These are phyloP conservation scores for Myathropa florea DNA, from an alignment of 2,888 invertebrate species.

Conservation along the genomic window DNA sequence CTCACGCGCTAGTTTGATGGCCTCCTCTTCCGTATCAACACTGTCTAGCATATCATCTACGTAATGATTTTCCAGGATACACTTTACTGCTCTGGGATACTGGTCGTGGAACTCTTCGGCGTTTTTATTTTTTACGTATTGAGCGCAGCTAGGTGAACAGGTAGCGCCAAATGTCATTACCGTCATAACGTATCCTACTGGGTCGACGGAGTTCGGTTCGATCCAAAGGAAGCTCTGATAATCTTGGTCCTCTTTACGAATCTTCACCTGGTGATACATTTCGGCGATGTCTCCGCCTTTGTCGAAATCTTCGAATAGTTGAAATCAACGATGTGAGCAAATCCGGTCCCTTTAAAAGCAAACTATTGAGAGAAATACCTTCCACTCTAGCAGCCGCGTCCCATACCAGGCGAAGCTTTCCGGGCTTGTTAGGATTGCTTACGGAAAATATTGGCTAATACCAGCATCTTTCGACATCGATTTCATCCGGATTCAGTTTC, in stretches of 20 bases:
- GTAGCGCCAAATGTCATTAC: not conserved
- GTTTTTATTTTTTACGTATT: not conserved
- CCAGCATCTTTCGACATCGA: constrained; percentile 59
- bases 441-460: constrained; percentile 73
- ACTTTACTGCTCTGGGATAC: constrained; percentile 68
- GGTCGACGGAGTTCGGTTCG: not conserved
- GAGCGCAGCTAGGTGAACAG: not conserved
- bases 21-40: constrained; percentile 62
- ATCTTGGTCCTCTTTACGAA: constrained; percentile 72
- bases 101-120: not conserved
- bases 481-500: constrained; percentile 51
- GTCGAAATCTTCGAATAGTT: too few species aligned
- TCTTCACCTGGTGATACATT: constrained; percentile 72
- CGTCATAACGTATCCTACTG: constrained; percentile 42
- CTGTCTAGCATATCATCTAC: constrained; percentile 73
- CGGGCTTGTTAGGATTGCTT: constrained; percentile 71
- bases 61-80: constrained; percentile 61
- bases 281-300: constrained; percentile 73
- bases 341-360: constrained; percentile 72
- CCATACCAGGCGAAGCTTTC: constrained; percentile 72
- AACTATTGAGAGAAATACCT: too few species aligned
- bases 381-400: too few species aligned
- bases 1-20: too few species aligned
- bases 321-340: too few species aligned
- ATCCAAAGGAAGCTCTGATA: constrained; percentile 74